phyloP scores from a whole-genome alignment of 2,888 invertebrate genomes.

The Sussaba pulchella region DNA sequence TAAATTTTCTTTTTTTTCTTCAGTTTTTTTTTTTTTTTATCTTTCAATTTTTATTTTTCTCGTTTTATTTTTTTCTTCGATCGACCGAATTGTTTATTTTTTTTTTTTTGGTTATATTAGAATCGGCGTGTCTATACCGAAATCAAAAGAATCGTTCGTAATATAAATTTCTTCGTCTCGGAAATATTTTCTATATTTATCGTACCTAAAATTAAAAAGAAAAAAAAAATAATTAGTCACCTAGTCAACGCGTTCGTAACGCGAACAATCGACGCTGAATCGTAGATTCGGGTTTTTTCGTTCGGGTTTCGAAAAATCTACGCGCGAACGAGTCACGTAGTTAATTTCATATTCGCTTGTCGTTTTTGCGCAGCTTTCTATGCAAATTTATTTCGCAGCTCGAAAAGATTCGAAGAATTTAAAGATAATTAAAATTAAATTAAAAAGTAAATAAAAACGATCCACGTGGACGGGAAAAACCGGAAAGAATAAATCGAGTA shows the following conservation, averaged over 20 bases:
- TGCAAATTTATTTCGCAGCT: conserved; percentile 61
- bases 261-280: conserved; percentile 62
- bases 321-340: conserved; percentile 44
- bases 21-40: neutral
- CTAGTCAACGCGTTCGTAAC: conserved; percentile 66
- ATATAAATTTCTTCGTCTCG: conserved; percentile 38
- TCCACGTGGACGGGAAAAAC: conserved; percentile 16
- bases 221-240: conserved; percentile 44
- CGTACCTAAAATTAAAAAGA: conserved; percentile 57
- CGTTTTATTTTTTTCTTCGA: conserved; percentile 20
- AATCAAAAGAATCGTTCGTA: conserved; percentile 50
- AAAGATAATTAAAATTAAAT: conserved; percentile 34
- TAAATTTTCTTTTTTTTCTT: conserved; percentile 20
- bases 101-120: conserved; percentile 39
- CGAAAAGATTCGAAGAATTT: conserved; percentile 31
- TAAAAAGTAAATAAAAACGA: conserved; percentile 19
- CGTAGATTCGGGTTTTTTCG: conserved; percentile 50
- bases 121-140: conserved; percentile 53
- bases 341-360: conserved; percentile 57
- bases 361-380: conserved; percentile 56
- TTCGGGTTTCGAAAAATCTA: conserved; percentile 26
- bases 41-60: neutral
- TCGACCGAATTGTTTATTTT: conserved; percentile 34
- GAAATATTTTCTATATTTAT: conserved; percentile 56
- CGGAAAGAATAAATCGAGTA: conserved; percentile 38